Base-by-base conservation (phyloP, 2,113 vertebrate species). In the Willisornis vidua region DNA sequence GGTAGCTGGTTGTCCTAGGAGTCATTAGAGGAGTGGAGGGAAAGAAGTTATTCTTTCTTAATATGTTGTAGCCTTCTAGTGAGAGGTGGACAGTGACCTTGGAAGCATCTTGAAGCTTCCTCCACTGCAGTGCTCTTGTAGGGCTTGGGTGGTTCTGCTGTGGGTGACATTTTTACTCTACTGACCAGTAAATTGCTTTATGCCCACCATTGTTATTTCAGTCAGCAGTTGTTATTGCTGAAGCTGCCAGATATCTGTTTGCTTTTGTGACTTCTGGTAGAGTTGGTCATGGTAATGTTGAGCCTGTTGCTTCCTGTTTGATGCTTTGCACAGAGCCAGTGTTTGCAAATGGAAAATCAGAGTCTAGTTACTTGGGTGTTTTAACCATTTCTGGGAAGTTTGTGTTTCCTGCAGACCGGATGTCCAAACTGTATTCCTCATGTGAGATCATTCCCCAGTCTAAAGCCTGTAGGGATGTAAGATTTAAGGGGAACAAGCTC, bases 171-270 rank as follows among this genome's bases (percentile, higher is more conserved):
- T 2, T 57, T 72, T 46, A 57, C 31, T 84, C 33, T 73, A 49
- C 72, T 84, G 59, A 55, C 74, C 35, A 55, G 51, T 83, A 66
- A 88, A 71, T 83, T 90, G 74, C 43, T 79, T 79, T 77, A 79
- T 86, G 66, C 58, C 52, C 31, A n/a, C 48, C 85, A 75, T 65
- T 73, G 63, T 93, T 89, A 54, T 39, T 87, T 81, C 70, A 67
- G 85, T 82, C 88, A 93, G 85, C 78, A 68, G 74, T 75, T 87
- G 83, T 65, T 77, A 77, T 29, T 82, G 74, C 45, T 78, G 85
- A 55, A 87, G 73, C 71, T 90, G 85, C 54, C 61, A 66, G 73
- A 12, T 83, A 58, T 11, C 62, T 83, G 5, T 65, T 91, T 57
- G 76, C 48, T 80, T 85, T 77, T 62, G 25, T 66, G 91, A 46